Evolutionary conservation across 2,113 vertebrate species (phyloP).

Genomic region (Epinephelus lanceolatus): DNA sequence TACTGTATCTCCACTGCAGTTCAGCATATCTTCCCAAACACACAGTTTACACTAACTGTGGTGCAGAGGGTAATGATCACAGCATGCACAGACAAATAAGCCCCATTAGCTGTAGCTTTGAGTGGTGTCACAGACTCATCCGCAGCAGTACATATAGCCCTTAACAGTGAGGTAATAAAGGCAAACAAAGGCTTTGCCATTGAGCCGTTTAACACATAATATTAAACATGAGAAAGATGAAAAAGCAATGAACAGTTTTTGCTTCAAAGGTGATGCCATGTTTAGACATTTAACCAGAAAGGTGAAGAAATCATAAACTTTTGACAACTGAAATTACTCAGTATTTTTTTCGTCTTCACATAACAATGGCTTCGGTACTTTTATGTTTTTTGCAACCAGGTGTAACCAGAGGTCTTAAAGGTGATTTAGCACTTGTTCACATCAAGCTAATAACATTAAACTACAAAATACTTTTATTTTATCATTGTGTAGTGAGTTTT

Average conservation of each 20-base stretch:
- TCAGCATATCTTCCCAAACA: not conserved
- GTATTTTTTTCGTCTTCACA: not conserved
- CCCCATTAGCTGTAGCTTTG: conserved; percentile 4
- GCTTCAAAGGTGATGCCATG: conserved; percentile 15
- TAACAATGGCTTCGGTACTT: not conserved
- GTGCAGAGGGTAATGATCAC: conserved; percentile 10
- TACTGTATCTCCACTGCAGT: not conserved
- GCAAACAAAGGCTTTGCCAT: conserved; percentile 46
- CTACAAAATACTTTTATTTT: conserved; percentile 27
- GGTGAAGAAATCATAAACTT: not conserved
- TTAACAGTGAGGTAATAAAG: conserved; percentile 65
- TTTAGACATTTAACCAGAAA: conserved; percentile 28
- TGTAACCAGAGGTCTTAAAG: conserved; percentile 27
- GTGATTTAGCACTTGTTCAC: conserved; percentile 41
- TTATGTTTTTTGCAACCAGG: conserved; percentile 26
- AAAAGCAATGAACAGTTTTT: not conserved
- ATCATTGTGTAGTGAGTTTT: not conserved
- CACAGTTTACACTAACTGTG: not conserved
- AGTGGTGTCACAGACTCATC: conserved; percentile 22
- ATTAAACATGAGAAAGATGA: conserved; percentile 15
- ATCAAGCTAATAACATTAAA: conserved; percentile 32
- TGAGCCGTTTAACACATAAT: conserved; percentile 9
- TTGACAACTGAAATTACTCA: not conserved
- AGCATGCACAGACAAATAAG: conserved; percentile 38
- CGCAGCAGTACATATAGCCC: conserved; percentile 58